Evolutionary conservation across 2,113 vertebrate genomes (phyloP), one percentile per base, ranked within the genome.

Genomic region (Zapornia atra): DNA sequence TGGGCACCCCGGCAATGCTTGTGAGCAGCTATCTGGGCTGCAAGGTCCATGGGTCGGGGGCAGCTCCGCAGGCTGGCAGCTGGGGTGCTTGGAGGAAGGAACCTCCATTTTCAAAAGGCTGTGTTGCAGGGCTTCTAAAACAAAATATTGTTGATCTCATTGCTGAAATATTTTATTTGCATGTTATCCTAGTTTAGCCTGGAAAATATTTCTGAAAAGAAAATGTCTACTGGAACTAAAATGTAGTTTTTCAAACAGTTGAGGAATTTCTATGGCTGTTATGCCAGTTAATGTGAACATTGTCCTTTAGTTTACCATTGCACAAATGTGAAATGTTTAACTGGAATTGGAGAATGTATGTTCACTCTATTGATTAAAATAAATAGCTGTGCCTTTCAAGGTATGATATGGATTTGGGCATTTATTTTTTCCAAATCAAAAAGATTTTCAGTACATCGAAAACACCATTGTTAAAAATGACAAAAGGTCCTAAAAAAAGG

Each of bases 21-120:
- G 26, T 10, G 34, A 51, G 76, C 15, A 31, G 64, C 22, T 36
- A 7, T 4, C 44, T n/a, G 51, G 48, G 51, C 77, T 69, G 56
- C 11, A 31, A 16, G 33, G 28, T 71, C 38, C 24, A 26, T 8
- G 6, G 13, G 11, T 21, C 0, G 0, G 15, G 20, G 34, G 50
- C 21, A 68, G 9, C 19, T 53, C 60, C 2, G 1, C 4, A 42
- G 22, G 11, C 17, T 68, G 22, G 50, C 77, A 69, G 40, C 36
- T 0, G 0, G n/a, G 50, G 19, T 15, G 22, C 33, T 38, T 40
- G 38, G n/a, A 81, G 48, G 48, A 48, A 31, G 24, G 17, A 61
- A 6, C 31, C 29, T 54, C 79, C 20, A 1, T 42, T 86, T 82
- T 65, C 26, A 12, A 20, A 51, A 68, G 11, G 2, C 31, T n/a